A percentile compares a stretch with the other conserved stretches of the same genome.
Evolutionary conservation across 2,113 vertebrate species (phyloP).

Genomic region (Xiphophorus couchianus): DNA sequence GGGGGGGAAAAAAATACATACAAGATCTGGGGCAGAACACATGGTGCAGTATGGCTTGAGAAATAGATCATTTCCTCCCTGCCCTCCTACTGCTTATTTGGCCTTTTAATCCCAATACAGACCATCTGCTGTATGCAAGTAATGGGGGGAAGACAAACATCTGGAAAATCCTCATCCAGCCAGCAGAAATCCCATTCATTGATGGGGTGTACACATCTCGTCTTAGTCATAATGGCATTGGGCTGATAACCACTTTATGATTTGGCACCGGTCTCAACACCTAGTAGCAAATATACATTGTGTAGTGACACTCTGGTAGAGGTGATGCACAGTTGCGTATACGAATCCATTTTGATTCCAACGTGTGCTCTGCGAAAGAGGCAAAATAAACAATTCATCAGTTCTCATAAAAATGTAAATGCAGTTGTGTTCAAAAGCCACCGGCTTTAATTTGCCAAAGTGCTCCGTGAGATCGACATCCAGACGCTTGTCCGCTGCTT

Average conservation of each 20-base stretch:
- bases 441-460: constrained; percentile 38
- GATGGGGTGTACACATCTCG: constrained; percentile 60
- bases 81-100: constrained; percentile 49
- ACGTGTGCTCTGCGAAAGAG: constrained; percentile 8
- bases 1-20: constrained; percentile 20
- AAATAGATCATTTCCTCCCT: constrained; percentile 48
- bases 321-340: constrained; percentile 9
- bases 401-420: constrained; percentile 57
- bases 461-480: background rate
- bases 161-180: constrained; percentile 57
- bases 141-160: constrained; percentile 67
- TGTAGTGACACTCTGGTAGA: constrained; percentile 12
- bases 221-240: constrained; percentile 36
- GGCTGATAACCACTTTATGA: constrained; percentile 55
- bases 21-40: constrained; percentile 41
- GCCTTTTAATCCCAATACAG: constrained; percentile 63
- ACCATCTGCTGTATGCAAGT: constrained; percentile 63
- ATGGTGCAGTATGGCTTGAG: constrained; percentile 30
- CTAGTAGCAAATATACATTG: constrained; percentile 38
- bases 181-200: constrained; percentile 61
- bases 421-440: constrained; percentile 43
- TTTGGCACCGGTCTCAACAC: constrained; percentile 41
- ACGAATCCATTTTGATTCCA: constrained; percentile 33
- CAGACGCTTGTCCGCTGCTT: background rate
- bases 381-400: constrained; percentile 44